A percentile compares a stretch with the other conserved stretches of the same genome.
phyloP scores from a whole-genome alignment of 2,113 vertebrate genomes.

The Nothoprocta pentlandii region DNA sequence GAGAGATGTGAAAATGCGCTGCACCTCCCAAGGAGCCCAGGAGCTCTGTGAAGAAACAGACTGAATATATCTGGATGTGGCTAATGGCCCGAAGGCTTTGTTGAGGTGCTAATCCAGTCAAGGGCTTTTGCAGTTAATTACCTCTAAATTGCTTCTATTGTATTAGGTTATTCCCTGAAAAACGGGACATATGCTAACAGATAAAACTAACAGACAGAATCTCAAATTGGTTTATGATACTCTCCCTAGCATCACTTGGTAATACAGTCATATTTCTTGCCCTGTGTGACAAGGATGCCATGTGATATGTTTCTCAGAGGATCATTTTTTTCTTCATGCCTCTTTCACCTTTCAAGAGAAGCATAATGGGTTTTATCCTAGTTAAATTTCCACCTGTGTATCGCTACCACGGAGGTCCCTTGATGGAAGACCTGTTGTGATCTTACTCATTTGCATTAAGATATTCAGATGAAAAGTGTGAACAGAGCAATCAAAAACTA shows the following conservation, averaged over 20 bases:
- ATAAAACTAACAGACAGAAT: neutral
- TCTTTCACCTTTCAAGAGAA: constrained; percentile 3
- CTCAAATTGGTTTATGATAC: constrained; percentile 5
- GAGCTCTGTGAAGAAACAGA: neutral
- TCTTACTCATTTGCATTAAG: neutral
- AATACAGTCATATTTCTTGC: constrained; percentile 26
- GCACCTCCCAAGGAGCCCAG: neutral
- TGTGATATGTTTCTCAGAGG: neutral
- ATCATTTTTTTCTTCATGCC: neutral
- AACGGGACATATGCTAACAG: constrained; percentile 17
- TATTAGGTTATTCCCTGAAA: constrained; percentile 38
- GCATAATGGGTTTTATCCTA: neutral
- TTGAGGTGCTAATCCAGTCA: constrained; percentile 19
- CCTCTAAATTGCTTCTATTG: constrained; percentile 7
- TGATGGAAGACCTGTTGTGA: neutral
- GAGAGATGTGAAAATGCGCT: neutral
- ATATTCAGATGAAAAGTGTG: neutral
- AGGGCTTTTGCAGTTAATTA: constrained; percentile 37
- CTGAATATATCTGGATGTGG: neutral
- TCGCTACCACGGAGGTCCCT: neutral
- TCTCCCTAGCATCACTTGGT: neutral
- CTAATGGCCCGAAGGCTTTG: constrained; percentile 20
- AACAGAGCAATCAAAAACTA: neutral
- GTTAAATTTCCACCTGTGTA: neutral
- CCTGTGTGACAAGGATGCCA: constrained; percentile 15